Conservation (phyloP, 2,113 vertebrate genomes). For the Chionis minor region DNA sequence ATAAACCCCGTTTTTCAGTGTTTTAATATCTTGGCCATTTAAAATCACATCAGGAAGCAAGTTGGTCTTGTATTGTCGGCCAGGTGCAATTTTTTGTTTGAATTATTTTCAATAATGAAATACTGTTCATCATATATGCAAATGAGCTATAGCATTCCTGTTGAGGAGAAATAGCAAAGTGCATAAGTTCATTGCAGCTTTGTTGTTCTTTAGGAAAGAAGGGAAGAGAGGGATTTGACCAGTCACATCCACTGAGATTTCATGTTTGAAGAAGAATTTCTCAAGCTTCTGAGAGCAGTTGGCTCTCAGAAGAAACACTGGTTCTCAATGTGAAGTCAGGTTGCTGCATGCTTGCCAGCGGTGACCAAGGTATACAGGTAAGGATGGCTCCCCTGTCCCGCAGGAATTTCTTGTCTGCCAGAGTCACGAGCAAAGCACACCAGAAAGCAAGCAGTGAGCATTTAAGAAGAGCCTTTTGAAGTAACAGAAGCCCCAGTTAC, state of each 20-base stretch:
- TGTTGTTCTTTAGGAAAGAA: constrained; percentile 3
- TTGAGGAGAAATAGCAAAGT: neutral
- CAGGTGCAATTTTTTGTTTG: constrained; percentile 33
- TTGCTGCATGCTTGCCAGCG: neutral
- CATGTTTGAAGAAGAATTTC: neutral
- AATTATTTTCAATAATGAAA: constrained; percentile 45
- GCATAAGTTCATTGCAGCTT: neutral
- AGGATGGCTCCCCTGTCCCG: neutral
- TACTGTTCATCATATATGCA: constrained; percentile 42
- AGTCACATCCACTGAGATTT: neutral
- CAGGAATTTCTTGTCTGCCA: neutral
- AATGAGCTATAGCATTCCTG: constrained; percentile 34
- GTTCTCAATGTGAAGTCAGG: neutral
- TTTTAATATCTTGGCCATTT: constrained; percentile 80
- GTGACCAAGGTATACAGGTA: neutral
- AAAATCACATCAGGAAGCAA: constrained; percentile 78
- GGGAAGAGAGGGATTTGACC: neutral
- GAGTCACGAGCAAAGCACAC: neutral
- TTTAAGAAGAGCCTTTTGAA: neutral
- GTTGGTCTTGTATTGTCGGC: constrained; percentile 57
- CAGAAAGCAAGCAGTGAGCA: neutral
- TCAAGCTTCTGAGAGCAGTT: neutral
- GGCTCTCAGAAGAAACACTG: neutral
- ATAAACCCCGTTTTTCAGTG: constrained; percentile 80
- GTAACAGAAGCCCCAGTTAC: neutral